phyloP scores from a whole-genome alignment of 2,113 vertebrate species.

The Desmodus rotundus region DNA sequence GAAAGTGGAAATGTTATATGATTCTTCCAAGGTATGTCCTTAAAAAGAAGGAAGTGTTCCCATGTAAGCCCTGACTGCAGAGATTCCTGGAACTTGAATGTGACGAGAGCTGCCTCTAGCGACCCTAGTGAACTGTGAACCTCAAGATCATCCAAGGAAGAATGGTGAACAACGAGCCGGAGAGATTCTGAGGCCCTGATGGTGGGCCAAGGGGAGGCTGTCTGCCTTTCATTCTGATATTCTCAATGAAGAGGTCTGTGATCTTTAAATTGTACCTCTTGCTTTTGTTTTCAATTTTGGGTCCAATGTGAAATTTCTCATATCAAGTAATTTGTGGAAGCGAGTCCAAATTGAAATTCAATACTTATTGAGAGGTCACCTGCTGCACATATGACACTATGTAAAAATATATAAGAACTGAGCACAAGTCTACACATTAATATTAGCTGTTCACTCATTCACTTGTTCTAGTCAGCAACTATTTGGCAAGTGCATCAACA shows the following conservation, averaged over 20 bases:
- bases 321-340: background rate
- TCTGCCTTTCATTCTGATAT: background rate
- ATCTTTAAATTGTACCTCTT: background rate
- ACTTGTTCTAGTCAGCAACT: background rate
- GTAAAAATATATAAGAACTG: background rate
- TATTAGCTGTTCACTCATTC: background rate
- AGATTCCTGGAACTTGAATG: background rate
- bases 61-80: background rate
- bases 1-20: background rate
- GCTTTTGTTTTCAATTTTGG: background rate
- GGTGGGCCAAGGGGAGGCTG: background rate
- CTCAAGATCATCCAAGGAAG: background rate
- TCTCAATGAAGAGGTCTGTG: background rate
- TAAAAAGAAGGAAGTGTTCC: background rate
- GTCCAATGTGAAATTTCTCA: background rate
- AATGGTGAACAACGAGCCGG: background rate
- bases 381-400: background rate
- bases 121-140: background rate
- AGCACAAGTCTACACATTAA: background rate
- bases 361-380: background rate
- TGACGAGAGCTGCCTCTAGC: background rate
- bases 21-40: background rate
- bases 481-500: background rate
- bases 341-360: background rate
- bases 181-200: background rate